Base-by-base conservation (phyloP, 2,888 invertebrate species). In the Scrobipalpa costella region DNA sequence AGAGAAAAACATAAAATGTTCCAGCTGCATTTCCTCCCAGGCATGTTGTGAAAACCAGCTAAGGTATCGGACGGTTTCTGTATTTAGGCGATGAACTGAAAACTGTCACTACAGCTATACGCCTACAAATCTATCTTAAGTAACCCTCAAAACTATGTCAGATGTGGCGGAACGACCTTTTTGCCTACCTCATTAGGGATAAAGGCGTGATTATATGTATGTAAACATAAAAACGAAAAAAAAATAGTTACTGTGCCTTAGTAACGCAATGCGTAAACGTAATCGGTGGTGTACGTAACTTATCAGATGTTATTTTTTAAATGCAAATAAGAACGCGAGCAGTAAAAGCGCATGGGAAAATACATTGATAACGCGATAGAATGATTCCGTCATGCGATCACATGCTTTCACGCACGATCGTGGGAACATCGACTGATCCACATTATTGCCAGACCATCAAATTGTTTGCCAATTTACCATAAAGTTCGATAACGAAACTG, bases 341-440 rank as follows among this genome's bases (percentile, higher is more conserved):
- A 71, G 69, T 71, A 71, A 69, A 77, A 80, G 79, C 76, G 73
- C 79, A 83, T 84, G 86, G 79, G 84, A 85, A 86, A 81, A 77
- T 67, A 67, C 76, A 74, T 71, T 72, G 85, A 88, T 88, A 89
- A 84, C 77, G 73, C 78, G 81, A 84, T 82, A 81, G 72, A 72
- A 70, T 71, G 71, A 77, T 79, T 82, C 70, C 70, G 65, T 75
- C 78, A 78, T 74, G 80, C 83, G 77, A 83, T 79, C 78, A 73
- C 75, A 78, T 77, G 73, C 83, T 85, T 85, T 86, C 84, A 81
- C 81, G 81, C 76, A 74, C 66, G 72, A 76, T 74, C 86, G 87
- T 88, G 88, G 86, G 88, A 88, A 88, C 73, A 72, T 68, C 74
- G 74, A 73, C 74, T 71, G 75, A 81, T 82, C 77, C 78, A 79